A percentile compares a stretch with the other conserved stretches of the same genome.
Evolutionary conservation across 2,888 invertebrate species (phyloP).

Genomic region (Coremacera marginata): DNA sequence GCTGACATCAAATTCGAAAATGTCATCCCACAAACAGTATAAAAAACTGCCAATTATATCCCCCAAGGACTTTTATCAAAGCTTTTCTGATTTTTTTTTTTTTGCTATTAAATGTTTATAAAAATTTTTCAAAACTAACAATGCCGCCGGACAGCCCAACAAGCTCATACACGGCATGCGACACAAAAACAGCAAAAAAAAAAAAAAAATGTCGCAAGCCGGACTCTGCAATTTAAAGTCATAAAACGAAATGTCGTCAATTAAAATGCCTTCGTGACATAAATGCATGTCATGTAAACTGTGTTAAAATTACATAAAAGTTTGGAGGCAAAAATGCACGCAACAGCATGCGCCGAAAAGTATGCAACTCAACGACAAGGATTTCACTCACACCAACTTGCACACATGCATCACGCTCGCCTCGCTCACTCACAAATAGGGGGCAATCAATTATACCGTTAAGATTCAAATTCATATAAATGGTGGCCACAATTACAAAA

Average conservation of each 20-base stretch:
- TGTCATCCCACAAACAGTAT: too few species aligned
- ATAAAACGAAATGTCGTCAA: constrained; percentile 67
- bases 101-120: not conserved
- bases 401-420: not conserved
- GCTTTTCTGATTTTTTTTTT: too few species aligned
- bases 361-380: constrained; percentile 41
- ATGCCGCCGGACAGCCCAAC: not conserved
- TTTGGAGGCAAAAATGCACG: constrained; percentile 39
- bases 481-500: constrained; percentile 46
- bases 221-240: constrained; percentile 61
- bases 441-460: constrained; percentile 47
- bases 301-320: constrained; percentile 46
- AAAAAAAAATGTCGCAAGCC: constrained; percentile 24
- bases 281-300: constrained; percentile 64
- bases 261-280: constrained; percentile 67
- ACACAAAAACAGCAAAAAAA: not conserved
- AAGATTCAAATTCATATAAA: constrained; percentile 47
- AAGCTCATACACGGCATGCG: not conserved
- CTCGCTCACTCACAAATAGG: not conserved
- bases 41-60: too few species aligned
- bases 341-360: constrained; percentile 58
- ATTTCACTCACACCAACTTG: not conserved
- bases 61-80: too few species aligned
- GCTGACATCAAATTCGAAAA: too few species aligned
- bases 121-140: constrained; percentile 11